Conservation (phyloP, 1,140 invertebrate species). For the Zaprionus lachaisei region DNA sequence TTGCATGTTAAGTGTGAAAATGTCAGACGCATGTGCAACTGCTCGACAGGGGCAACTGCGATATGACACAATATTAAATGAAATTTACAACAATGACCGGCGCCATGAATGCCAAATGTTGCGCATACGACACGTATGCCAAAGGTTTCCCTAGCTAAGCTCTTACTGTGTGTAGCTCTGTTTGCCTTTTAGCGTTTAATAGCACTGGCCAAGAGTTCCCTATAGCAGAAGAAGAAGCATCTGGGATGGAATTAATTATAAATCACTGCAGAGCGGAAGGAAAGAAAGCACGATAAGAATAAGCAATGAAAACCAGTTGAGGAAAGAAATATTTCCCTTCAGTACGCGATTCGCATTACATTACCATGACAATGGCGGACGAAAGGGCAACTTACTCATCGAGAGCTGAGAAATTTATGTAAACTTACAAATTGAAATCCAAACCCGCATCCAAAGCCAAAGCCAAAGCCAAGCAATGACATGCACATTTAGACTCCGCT, state of each 20-base stretch:
- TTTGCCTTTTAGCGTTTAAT: constrained; percentile 30
- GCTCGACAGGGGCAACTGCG: constrained; percentile 46
- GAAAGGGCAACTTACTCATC: constrained; percentile 69
- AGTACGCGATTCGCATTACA: constrained; percentile 33
- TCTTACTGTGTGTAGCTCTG: constrained; percentile 28
- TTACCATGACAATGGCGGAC: constrained; percentile 69
- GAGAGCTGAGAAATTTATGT: constrained; percentile 76
- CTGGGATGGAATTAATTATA: constrained; percentile 66
- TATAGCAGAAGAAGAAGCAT: neutral
- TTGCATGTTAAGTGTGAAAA: constrained; percentile 79
- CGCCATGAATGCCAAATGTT: constrained; percentile 71
- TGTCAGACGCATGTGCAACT: constrained; percentile 76
- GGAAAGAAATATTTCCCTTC: constrained; percentile 65
- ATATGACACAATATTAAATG: constrained; percentile 66
- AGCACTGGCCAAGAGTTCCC: neutral
- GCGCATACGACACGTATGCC: constrained; percentile 66
- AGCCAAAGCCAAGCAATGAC: constrained; percentile 54
- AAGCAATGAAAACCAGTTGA: constrained; percentile 41
- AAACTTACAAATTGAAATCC: constrained; percentile 82
- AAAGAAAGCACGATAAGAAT: constrained; percentile 5
- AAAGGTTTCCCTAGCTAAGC: constrained; percentile 27
- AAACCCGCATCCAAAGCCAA: constrained; percentile 41
- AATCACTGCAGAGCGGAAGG: constrained; percentile 60
- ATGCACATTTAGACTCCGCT: constrained; percentile 71
- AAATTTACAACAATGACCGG: constrained; percentile 63